These are phyloP conservation scores for Galerucella pusilla DNA, from an alignment of 2,888 invertebrate species.

Conservation along the genomic window DNA sequence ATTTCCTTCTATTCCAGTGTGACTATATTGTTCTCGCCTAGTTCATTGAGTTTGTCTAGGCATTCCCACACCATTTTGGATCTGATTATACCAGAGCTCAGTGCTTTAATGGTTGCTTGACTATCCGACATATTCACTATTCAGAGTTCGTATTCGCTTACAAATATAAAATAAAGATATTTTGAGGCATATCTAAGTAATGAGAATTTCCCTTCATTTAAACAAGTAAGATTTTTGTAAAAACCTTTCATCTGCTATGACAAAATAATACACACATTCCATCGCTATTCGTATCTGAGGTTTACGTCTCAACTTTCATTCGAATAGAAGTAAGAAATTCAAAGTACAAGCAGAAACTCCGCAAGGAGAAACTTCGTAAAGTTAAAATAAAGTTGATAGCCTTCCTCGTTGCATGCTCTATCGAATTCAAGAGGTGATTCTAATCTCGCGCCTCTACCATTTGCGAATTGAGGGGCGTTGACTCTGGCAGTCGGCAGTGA, in stretches of 20 bases:
- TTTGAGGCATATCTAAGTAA: background rate
- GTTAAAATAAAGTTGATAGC: constrained; percentile 37
- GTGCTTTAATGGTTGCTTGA: too few relatives aligned
- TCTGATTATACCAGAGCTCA: too few relatives aligned
- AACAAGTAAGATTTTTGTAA: background rate
- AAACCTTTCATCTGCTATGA: background rate
- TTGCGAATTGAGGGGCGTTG: constrained; percentile 45
- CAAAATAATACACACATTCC: background rate
- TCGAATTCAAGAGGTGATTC: constrained; percentile 43
- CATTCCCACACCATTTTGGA: too few relatives aligned
- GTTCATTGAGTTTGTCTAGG: too few relatives aligned
- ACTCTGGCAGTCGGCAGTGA: constrained; percentile 35
- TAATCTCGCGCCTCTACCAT: constrained; percentile 45
- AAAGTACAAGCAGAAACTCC: constrained; percentile 2
- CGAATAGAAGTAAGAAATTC: background rate
- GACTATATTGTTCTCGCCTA: too few relatives aligned
- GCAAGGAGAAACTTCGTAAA: constrained; percentile 17
- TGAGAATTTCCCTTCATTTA: background rate
- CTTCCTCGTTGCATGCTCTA: constrained; percentile 36
- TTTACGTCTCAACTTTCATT: constrained; percentile 5
- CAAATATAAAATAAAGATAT: background rate
- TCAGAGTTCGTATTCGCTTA: background rate
- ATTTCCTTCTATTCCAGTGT: too few relatives aligned
- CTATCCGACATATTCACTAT: background rate
- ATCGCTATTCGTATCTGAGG: background rate